Percentiles rank a stretch among this genome's conserved stretches.
Conservation (phyloP, 1,140 invertebrate species). For the Pristionchus pacificus region DNA sequence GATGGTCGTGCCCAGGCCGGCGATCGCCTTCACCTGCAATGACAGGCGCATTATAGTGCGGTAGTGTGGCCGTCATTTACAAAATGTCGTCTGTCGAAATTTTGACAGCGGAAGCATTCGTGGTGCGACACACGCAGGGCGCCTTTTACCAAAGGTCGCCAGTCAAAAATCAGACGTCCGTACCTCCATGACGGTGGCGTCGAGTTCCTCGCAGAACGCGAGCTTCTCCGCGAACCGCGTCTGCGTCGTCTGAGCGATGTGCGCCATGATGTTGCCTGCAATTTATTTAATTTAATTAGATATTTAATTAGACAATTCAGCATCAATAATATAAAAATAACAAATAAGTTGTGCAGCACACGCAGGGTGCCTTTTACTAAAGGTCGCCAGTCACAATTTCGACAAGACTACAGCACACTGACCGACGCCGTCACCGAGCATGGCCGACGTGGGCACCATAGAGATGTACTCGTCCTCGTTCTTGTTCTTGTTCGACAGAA, state of each 20-base stretch:
- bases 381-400: too few relatives aligned
- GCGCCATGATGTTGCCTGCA: constrained; percentile 74
- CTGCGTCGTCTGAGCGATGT: constrained; percentile 88
- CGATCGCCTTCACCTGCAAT: constrained; percentile 83
- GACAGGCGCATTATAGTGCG: constrained; percentile 1
- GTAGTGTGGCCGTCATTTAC: neutral
- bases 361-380: too few relatives aligned
- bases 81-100: too few relatives aligned
- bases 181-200: constrained; percentile 90
- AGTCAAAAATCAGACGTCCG: too few relatives aligned
- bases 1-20: constrained; percentile 94
- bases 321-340: too few relatives aligned
- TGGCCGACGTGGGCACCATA: constrained; percentile 92
- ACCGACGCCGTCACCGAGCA: constrained; percentile 95
- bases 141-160: too few relatives aligned
- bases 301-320: too few relatives aligned
- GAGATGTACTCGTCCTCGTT: constrained; percentile 87
- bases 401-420: constrained; percentile 2
- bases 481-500: constrained; percentile 90
- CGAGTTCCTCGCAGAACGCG: constrained; percentile 85
- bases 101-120: too few relatives aligned
- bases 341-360: too few relatives aligned
- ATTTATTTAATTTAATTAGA: too few relatives aligned
- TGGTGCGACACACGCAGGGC: too few relatives aligned
- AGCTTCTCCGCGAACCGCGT: constrained; percentile 81